Evolutionary conservation across 2,888 invertebrate species (phyloP), one percentile per base, ranked within the genome.

Genomic region (Brachyptera risi): DNA sequence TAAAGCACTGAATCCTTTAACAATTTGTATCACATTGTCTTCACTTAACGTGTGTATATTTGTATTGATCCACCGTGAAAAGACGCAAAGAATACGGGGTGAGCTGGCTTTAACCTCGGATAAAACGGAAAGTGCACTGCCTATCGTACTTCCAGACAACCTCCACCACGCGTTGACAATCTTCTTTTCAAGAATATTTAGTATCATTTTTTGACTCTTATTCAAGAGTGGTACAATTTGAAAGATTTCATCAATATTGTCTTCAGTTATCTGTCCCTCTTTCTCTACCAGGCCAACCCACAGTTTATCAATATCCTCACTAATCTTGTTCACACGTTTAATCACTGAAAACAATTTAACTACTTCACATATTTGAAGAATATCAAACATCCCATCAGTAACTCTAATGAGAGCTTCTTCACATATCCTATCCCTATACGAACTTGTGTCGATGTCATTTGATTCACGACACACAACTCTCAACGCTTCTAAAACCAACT

Each of bases 261-360:
- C 73, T 61, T 79, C 79, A 71, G 79, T 74, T 40, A 88, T 83
- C 26, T 83, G 79, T 35, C 75, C 70, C 67, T 83, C 80, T 59
- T 78, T 79, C 63, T 80, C 81, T 19, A 80, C 73, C 67, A 88
- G 79, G 9, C 85, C 86, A 61, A 82, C 76, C 87, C 87, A 88
- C 38, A 87, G 72, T 69, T 83, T 82, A 67, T 88, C 86, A 61
- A 84, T 77, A 7, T 78, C 78, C 23, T 79, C 77, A 24, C 76
- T 73, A 71, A 80, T 81, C 63, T 75, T 78, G 3, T 72, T 68
- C 64, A 80, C 77, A 49, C 67, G 65, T 31, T 72, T 78, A 68
- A 81, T 79, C 56, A 73, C 73, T 13, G 78, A 77, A 31, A 87
- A 74, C 67, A 80, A 78, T 37, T 73, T 74, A n/a, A 83, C 75